These are phyloP conservation scores for Amorpha juglandis DNA, from an alignment of 2,888 invertebrate genomes.

Conservation along the genomic window DNA sequence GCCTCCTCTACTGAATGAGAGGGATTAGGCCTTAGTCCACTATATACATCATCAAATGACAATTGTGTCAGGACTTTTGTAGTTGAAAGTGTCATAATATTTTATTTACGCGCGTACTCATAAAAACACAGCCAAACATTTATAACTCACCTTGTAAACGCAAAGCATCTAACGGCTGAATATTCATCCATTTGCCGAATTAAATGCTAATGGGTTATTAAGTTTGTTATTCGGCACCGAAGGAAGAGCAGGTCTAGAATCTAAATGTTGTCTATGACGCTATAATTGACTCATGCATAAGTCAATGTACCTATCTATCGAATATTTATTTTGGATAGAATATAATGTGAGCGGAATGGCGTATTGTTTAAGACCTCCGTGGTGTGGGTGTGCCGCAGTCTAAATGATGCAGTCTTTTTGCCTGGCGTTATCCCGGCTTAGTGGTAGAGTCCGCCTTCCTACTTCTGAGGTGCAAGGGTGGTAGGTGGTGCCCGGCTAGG, in stretches of 20 bases:
- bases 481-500: too few relatives aligned
- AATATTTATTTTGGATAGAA: constrained; percentile 5
- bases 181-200: constrained; percentile 17
- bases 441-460: too few relatives aligned
- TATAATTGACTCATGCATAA: not conserved
- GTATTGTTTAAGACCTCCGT: constrained; percentile 16
- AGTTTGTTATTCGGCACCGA: constrained; percentile 7
- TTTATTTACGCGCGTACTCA: not conserved
- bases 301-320: constrained; percentile 1
- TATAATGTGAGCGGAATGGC: constrained; percentile 6
- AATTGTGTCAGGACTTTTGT: too few relatives aligned
- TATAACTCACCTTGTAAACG: not conserved
- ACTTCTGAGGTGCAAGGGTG: too few relatives aligned
- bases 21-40: too few relatives aligned
- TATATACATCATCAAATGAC: too few relatives aligned
- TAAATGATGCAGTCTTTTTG: too few relatives aligned
- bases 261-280: constrained; percentile 13
- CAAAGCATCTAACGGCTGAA: not conserved
- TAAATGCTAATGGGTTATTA: constrained; percentile 17
- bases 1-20: too few relatives aligned
- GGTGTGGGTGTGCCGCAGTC: not conserved
- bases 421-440: too few relatives aligned
- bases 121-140: not conserved
- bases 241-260: constrained; percentile 15
- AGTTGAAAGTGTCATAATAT: too few relatives aligned